These are phyloP conservation scores for Dicaeum eximium DNA, from an alignment of 2,113 vertebrate species.

Conservation along the genomic window DNA sequence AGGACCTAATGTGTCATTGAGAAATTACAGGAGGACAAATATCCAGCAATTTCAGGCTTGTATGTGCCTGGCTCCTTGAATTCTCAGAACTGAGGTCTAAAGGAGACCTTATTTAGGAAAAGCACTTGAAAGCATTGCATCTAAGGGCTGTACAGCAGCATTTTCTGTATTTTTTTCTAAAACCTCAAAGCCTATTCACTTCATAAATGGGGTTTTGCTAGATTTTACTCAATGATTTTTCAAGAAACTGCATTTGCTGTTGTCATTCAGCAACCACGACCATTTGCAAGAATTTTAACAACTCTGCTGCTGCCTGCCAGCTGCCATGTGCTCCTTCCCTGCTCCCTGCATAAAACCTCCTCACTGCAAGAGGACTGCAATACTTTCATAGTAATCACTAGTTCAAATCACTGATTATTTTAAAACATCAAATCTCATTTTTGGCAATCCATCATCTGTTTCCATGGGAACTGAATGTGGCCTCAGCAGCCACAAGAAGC, in stretches of 20 bases:
- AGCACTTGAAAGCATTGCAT: background rate
- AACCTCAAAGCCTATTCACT: background rate
- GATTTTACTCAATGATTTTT: constrained; percentile 9
- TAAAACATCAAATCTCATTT: constrained; percentile 55
- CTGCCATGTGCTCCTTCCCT: background rate
- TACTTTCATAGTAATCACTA: constrained; percentile 21
- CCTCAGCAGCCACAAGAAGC: constrained; percentile 22
- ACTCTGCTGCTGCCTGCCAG: background rate
- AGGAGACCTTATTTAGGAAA: background rate
- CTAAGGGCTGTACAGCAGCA: background rate
- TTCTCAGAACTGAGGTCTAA: background rate
- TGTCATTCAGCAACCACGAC: background rate
- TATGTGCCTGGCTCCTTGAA: background rate
- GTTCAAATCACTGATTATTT: constrained; percentile 59
- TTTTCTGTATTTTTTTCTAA: background rate
- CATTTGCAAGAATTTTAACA: constrained; percentile 27
- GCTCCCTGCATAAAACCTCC: background rate
- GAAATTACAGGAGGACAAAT: background rate
- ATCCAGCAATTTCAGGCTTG: background rate
- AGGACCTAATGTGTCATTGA: background rate
- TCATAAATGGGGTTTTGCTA: background rate
- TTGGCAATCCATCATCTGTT: constrained; percentile 62
- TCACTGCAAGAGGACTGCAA: background rate
- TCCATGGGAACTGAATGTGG: constrained; percentile 57
- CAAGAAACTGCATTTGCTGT: background rate